Base-by-base conservation (phyloP, 2,797 vertebrate species). In the Tragopan temminckii region DNA sequence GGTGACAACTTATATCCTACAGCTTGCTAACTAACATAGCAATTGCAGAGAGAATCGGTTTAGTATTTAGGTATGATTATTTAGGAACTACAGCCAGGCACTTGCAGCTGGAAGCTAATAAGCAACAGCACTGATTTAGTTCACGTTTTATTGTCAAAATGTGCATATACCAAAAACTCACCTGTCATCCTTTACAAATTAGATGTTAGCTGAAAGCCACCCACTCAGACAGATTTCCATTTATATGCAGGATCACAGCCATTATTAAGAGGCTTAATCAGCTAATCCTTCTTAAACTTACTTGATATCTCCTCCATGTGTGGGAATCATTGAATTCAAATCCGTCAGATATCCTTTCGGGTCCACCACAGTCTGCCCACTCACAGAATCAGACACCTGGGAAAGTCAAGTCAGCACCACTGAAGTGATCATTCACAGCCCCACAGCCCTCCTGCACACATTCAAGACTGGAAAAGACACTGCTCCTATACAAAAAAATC, bases 291-390 rank as follows among this genome's bases (percentile, higher is more conserved):
- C 59, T 91, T 64, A 66, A 57, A 97, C 98, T 97, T 97, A 99
- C 99, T 99, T 99, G 96, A 99, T 99, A 96, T 99, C 99, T 93
- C 99, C 99, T 72, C 99, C 99, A 0, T 99, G 98, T 16, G 99
- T 99, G 16, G 99, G 99, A 93, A 99, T 99, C 99, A 99, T 99
- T 3, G 99, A 99, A 97, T 99, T 99, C 82, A 99, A 97, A 95
- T 99, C 99, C 5, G 99, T 99, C 84, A 99, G 97, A 89, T 99
- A 99, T 93, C 99, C 99, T 96, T 99, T 99, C 0, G 99, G 99
- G 92, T 99, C 99, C 81, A 99, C 99, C 31, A 99, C 99, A 3
- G 99, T 99, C 96, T 99, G 99, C 58, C 99, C 99, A 14, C 99
- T 99, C 91, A 99, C 99, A 0, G 99, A 99, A 95, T 99, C 99